Evolutionary conservation across 2,797 vertebrate genomes (phyloP), one percentile per base, ranked within the genome.

Genomic region (Gephyroberyx darwinii): DNA sequence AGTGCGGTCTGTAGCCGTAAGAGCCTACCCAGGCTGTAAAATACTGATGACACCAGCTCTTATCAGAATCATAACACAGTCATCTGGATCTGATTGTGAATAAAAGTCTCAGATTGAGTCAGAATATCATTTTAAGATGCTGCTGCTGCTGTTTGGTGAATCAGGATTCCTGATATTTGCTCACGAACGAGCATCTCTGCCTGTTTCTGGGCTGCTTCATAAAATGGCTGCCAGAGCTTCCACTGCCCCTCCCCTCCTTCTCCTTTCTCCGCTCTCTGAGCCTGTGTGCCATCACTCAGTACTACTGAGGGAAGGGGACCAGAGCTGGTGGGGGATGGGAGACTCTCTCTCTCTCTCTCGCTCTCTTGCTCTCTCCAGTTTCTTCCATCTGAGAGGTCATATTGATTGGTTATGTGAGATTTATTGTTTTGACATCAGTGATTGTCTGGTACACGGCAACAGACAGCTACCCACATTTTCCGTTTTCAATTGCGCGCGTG

Each of bases 211-310:
- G 82, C 88, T 88, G 83, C 79, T 86, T 81, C 88, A 76, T 89
- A 92, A 93, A 93, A 92, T 93, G 92, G 91, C 92, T 89, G 90
- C 90, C 74, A 54, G 86, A 86, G 85, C 85, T 80, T 86, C 79
- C 75, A 62, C 84, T 84, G 77, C 85, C 86, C 84, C 81, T 83
- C 75, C 75, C 68, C 75, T 79, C 52, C 85, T 66, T 63, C 77
- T 77, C 78, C 83, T 86, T 77, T 78, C 78, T 78, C 78, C 65
- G 1, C 86, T 88, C 83, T 75, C 82, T 26, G 75, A 86, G 90
- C 82, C 85, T 91, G 84, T 86, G 87, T 75, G 56, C 90, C 88
- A 89, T 92, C 88, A 90, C 85, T 92, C 90, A 88, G 83, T 88
- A 80, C 88, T 89, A 37, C 89, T 88, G 89, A 92, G 86, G 77